Conservation (phyloP, 2,113 vertebrate genomes). For the Mesitornis unicolor region DNA sequence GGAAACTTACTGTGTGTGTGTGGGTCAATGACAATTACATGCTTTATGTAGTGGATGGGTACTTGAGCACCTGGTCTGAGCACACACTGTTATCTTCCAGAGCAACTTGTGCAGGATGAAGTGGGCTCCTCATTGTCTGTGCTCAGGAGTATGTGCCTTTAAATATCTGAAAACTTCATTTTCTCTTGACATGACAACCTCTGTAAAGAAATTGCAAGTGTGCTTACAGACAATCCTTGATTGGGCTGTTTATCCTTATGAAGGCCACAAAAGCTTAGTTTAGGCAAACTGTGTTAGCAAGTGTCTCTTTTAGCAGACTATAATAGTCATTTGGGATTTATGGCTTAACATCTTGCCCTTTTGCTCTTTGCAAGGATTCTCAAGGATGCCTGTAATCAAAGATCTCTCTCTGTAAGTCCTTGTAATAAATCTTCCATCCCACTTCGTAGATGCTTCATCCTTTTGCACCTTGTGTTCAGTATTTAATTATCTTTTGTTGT, state of each 20-base stretch:
- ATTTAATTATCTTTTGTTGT: constrained; percentile 52
- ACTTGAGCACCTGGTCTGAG: not conserved
- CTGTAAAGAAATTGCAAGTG: not conserved
- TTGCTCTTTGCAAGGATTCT: constrained; percentile 14
- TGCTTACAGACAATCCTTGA: not conserved
- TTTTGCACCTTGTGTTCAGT: not conserved
- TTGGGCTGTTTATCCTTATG: not conserved
- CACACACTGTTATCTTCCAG: not conserved
- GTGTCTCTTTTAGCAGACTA: not conserved
- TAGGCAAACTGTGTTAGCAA: not conserved
- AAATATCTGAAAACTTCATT: not conserved
- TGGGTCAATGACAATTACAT: rapidly evolving
- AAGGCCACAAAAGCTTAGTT: constrained; percentile 5
- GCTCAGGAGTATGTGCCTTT: not conserved
- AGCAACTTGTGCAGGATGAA: rapidly evolving
- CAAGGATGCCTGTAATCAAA: constrained; percentile 59
- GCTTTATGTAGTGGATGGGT: rapidly evolving
- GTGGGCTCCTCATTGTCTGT: not conserved
- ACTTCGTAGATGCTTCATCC: constrained; percentile 7
- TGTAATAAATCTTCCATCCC: constrained; percentile 57
- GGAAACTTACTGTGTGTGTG: not conserved
- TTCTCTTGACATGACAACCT: not conserved
- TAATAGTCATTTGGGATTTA: constrained; percentile 43
- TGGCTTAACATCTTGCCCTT: constrained; percentile 20
- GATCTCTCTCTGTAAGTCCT: not conserved